Conservation (phyloP, 2,113 vertebrate species). For the Embiotoca jacksoni region DNA sequence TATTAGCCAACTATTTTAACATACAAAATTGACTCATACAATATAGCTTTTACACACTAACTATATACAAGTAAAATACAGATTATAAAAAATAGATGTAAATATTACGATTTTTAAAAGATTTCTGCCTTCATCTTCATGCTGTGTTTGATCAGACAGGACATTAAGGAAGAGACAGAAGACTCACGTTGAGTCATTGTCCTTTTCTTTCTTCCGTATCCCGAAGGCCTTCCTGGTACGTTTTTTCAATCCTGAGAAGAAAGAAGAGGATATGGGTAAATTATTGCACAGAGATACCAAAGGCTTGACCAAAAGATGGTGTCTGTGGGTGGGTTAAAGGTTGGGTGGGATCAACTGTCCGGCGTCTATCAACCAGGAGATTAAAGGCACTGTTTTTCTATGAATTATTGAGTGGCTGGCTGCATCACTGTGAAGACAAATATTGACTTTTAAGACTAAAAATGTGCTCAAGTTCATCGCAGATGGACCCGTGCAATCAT, state of each 20-base stretch:
- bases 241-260: slow-evolving; percentile 95
- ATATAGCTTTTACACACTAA: no score
- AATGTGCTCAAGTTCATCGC: slow-evolving; percentile 50
- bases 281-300: slow-evolving; percentile 7
- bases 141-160: not conserved
- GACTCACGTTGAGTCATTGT: slow-evolving; percentile 96
- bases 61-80: no score
- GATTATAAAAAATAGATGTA: no score
- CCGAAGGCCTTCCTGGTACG: slow-evolving; percentile 99
- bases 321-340: slow-evolving; percentile 38
- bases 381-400: slow-evolving; percentile 50
- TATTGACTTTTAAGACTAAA: slow-evolving; percentile 24
- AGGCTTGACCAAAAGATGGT: slow-evolving; percentile 16
- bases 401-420: slow-evolving; percentile 72
- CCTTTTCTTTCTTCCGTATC: slow-evolving; percentile 99
- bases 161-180: not conserved
- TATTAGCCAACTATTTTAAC: no score
- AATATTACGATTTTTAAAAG: not conserved
- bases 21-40: no score
- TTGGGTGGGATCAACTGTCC: slow-evolving; percentile 7
- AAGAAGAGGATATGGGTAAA: slow-evolving; percentile 45
- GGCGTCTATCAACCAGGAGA: slow-evolving; percentile 24
- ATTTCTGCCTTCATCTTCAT: not conserved
- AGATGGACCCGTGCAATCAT: slow-evolving; percentile 28
- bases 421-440: slow-evolving; percentile 35